Evolutionary conservation across 2,888 invertebrate genomes (phyloP).

Genomic region (Paralinhomoeus sp.): DNA sequence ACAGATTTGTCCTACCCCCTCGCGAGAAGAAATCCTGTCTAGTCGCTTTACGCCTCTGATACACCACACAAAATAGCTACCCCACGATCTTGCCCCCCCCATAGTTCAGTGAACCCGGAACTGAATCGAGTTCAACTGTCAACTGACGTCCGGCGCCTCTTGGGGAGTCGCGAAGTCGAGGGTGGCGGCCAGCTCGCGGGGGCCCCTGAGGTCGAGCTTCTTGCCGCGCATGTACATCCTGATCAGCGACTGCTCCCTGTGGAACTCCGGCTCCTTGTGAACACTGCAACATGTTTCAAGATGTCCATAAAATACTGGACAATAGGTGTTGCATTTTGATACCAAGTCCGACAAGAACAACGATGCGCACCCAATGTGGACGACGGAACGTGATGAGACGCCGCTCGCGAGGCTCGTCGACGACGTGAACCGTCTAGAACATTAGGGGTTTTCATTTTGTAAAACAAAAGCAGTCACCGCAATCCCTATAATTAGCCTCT

Average conservation of each 20-base stretch:
- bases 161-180: too few species aligned
- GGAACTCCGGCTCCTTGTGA: not conserved
- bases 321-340: not conserved
- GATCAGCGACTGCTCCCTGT: constrained; percentile 49
- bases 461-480: too few species aligned
- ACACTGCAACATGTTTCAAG: not conserved
- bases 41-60: too few species aligned
- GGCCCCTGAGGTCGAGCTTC: constrained; percentile 40
- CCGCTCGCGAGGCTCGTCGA: not conserved
- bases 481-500: too few species aligned
- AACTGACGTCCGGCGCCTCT: constrained; percentile 41
- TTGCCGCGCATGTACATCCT: constrained; percentile 62
- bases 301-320: too few species aligned
- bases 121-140: constrained; percentile 49
- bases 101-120: too few species aligned
- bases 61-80: too few species aligned
- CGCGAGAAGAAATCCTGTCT: too few species aligned
- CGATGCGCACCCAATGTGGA: constrained; percentile 1
- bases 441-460: too few species aligned
- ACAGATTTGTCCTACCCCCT: too few species aligned
- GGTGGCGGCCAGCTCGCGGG: constrained; percentile 24
- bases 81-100: too few species aligned
- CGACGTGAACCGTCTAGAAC: constrained; percentile 1
- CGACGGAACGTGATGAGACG: constrained; percentile 1
- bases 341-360: not conserved